Percentiles rank a stretch among this genome's conserved stretches.
phyloP scores from a whole-genome alignment of 1,140 invertebrate genomes.

The Diorhabda elongata region DNA sequence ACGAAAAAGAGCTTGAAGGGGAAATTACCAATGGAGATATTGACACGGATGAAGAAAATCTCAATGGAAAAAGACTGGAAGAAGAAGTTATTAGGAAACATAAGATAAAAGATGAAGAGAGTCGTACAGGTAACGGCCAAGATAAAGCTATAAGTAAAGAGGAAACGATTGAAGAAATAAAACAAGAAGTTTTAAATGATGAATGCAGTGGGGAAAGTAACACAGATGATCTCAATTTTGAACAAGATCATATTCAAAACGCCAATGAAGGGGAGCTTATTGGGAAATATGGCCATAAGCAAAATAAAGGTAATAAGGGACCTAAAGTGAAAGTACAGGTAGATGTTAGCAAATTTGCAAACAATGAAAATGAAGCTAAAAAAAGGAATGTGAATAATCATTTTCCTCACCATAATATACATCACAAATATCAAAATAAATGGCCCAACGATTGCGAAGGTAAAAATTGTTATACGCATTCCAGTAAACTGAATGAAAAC shows the following conservation, averaged over 20 bases:
- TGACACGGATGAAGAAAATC: neutral
- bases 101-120: neutral
- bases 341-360: neutral
- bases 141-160: neutral
- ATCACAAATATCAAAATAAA: neutral
- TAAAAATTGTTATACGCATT: no score
- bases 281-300: no score
- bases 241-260: no score
- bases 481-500: no score
- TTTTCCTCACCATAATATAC: neutral
- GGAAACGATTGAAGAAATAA: neutral
- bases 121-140: neutral
- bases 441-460: neutral
- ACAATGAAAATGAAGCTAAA: neutral
- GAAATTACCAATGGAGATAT: constrained; percentile 1
- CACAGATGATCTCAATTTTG: neutral
- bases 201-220: neutral
- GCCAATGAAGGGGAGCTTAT: no score
- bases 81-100: neutral
- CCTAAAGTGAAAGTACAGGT: neutral
- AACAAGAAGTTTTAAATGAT: neutral
- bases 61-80: neutral
- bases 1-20: neutral
- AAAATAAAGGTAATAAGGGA: no score
- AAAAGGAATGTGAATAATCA: neutral